A percentile compares a stretch with the other conserved stretches of the same genome.
Evolutionary conservation across 2,113 vertebrate species (phyloP).

Genomic region (Amia ocellicauda): DNA sequence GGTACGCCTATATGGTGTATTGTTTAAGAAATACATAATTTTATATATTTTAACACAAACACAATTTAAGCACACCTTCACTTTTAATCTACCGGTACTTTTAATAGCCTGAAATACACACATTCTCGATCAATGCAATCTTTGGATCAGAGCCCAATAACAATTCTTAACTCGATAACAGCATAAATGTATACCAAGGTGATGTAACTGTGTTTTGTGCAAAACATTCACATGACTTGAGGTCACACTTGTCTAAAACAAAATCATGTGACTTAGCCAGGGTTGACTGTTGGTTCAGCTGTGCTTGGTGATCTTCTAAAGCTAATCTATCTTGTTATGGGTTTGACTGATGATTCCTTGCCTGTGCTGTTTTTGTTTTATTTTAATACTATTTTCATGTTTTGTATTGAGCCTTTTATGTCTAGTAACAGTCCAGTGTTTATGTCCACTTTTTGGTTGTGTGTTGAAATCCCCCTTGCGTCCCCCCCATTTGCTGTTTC

Average conservation of each 20-base stretch:
- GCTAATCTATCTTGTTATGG: constrained; percentile 12
- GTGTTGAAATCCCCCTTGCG: constrained; percentile 74
- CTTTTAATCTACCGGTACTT: too few relatives aligned
- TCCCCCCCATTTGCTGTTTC: constrained; percentile 59
- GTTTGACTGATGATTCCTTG: constrained; percentile 8
- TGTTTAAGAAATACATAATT: too few relatives aligned
- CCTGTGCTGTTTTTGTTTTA: constrained; percentile 37
- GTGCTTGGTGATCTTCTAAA: constrained; percentile 41
- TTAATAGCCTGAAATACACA: not conserved
- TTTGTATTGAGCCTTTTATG: constrained; percentile 17
- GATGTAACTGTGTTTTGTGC: constrained; percentile 4
- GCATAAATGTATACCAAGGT: not conserved
- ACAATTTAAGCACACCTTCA: too few relatives aligned
- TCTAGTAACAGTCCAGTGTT: constrained; percentile 26
- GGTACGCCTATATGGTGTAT: too few relatives aligned
- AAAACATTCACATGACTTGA: constrained; percentile 52
- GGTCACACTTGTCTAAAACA: constrained; percentile 59
- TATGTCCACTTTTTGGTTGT: constrained; percentile 57
- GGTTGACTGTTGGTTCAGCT: constrained; percentile 39
- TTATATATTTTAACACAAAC: too few relatives aligned
- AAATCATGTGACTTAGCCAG: constrained; percentile 61
- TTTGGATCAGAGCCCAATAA: not conserved
- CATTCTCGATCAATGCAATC: not conserved
- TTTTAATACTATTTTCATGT: constrained; percentile 31
- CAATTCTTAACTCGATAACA: not conserved